These are phyloP conservation scores for Oreocharis arfaki DNA, from an alignment of 2,113 vertebrate genomes.

Conservation along the genomic window DNA sequence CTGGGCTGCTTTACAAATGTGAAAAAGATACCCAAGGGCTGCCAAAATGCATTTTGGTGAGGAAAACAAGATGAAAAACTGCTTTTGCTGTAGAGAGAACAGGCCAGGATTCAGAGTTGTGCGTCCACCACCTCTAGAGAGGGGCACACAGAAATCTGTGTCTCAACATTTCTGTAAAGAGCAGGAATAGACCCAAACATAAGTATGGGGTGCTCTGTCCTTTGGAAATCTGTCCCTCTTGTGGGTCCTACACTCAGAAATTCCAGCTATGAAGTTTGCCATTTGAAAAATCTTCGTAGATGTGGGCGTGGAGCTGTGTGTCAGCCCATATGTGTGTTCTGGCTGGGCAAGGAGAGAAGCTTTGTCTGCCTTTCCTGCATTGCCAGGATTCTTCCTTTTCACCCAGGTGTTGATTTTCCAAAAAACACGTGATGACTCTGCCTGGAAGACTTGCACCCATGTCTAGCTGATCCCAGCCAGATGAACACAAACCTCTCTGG, in stretches of 20 bases:
- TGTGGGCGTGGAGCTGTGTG: not conserved
- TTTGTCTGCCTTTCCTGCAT: not conserved
- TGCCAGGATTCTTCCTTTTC: not conserved
- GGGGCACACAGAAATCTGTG: not conserved
- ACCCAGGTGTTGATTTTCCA: not conserved
- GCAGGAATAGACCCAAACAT: not conserved
- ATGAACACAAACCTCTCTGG: not conserved
- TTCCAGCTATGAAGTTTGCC: not conserved
- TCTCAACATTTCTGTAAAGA: not conserved
- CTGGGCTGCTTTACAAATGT: not conserved
- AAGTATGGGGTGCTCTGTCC: not conserved
- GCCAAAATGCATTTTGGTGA: not conserved
- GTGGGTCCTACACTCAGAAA: not conserved
- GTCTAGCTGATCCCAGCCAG: not conserved
- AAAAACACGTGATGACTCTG: rapidly evolving
- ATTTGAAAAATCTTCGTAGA: not conserved
- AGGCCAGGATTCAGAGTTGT: not conserved
- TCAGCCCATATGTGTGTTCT: rapidly evolving
- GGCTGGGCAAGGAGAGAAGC: not conserved
- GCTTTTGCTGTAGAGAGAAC: not conserved
- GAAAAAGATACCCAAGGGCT: not conserved
- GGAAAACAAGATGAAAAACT: not conserved
- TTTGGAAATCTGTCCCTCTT: not conserved
- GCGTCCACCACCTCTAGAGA: not conserved
- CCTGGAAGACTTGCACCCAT: not conserved